Evolutionary conservation across 2,797 vertebrate species (phyloP).

Genomic region (Dryobates pubescens): DNA sequence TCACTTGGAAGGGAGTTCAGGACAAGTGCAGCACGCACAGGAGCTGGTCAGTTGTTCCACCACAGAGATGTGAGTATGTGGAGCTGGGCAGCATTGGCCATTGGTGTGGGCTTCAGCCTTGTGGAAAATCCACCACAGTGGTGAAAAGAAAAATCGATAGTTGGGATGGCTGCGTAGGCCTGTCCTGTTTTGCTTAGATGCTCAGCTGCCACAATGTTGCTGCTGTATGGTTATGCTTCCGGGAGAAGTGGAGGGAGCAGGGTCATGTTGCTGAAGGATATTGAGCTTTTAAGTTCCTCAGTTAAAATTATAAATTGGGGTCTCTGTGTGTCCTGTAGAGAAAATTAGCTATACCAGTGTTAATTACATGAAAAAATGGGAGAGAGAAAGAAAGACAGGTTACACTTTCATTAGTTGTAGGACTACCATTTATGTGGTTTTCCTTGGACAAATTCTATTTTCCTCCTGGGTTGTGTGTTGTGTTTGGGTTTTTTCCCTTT

Average conservation of each 20-base stretch:
- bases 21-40: neutral
- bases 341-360: neutral
- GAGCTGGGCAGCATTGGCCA: neutral
- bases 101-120: neutral
- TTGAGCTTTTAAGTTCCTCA: neutral
- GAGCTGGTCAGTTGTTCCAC: neutral
- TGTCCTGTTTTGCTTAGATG: neutral
- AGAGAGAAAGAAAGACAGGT: neutral
- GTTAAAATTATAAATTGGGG: neutral
- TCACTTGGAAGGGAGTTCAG: conserved; percentile 23
- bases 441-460: neutral
- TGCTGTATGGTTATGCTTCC: neutral
- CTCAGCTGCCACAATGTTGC: neutral
- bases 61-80: neutral
- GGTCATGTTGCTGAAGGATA: neutral
- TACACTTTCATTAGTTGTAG: neutral
- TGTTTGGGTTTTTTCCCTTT: too few species aligned
- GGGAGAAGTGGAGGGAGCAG: neutral
- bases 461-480: neutral
- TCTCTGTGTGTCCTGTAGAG: neutral
- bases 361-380: neutral
- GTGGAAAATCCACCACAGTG: rapidly evolving
- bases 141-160: neutral
- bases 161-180: neutral
- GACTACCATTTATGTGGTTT: neutral